These are phyloP conservation scores for Asobara japonica DNA, from an alignment of 1,140 invertebrate species.

Conservation along the genomic window DNA sequence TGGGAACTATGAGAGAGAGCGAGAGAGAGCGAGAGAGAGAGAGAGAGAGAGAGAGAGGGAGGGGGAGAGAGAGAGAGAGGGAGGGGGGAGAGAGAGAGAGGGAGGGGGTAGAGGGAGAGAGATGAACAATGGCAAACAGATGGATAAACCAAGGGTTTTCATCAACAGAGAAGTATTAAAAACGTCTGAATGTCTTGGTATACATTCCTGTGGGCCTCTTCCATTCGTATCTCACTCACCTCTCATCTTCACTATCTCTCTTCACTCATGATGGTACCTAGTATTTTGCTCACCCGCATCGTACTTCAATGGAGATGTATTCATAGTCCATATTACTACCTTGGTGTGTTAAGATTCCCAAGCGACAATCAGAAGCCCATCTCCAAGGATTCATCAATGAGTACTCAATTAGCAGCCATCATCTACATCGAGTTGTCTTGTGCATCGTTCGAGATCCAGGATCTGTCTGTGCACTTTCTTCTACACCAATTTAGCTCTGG, in stretches of 20 bases:
- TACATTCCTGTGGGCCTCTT: slow-evolving; percentile 3
- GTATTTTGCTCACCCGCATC: slow-evolving; percentile 27
- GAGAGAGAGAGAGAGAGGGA: background rate
- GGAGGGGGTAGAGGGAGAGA: background rate
- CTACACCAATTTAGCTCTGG: too few relatives aligned
- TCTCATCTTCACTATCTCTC: background rate
- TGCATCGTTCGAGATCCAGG: slow-evolving; percentile 27
- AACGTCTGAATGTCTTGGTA: slow-evolving; percentile 15
- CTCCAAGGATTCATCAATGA: slow-evolving; percentile 35
- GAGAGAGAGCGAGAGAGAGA: background rate
- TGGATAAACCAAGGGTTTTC: slow-evolving; percentile 14
- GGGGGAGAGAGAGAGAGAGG: background rate
- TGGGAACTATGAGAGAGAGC: too few relatives aligned
- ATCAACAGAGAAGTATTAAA: slow-evolving; percentile 31
- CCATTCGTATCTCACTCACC: background rate
- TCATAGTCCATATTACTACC: slow-evolving; percentile 51
- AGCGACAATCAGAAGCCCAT: background rate
- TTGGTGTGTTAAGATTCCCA: slow-evolving; percentile 15
- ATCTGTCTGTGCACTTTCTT: slow-evolving; percentile 7
- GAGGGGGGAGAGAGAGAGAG: background rate
- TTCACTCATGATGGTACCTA: background rate
- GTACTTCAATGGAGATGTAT: slow-evolving; percentile 42
- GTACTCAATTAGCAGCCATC: slow-evolving; percentile 48
- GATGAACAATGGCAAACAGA: too few relatives aligned
- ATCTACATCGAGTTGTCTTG: slow-evolving; percentile 41